Conservation (phyloP, 2,888 invertebrate species). For the Clanis bilineata region DNA sequence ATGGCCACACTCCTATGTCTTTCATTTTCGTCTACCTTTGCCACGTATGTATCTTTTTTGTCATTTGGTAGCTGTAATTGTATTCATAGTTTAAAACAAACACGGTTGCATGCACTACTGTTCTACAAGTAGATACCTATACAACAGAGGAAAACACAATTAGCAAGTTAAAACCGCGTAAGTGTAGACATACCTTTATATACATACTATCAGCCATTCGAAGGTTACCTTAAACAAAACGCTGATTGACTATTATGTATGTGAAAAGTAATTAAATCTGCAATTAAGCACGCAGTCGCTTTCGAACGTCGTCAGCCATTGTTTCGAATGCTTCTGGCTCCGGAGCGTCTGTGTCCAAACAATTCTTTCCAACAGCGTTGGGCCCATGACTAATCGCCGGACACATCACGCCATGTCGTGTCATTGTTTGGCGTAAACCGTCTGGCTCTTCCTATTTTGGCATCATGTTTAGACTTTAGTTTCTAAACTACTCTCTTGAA, state of each 20-base stretch:
- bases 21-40: no score
- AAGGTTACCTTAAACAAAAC: neutral
- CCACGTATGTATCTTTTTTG: no score
- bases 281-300: constrained; percentile 21
- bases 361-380: constrained; percentile 27
- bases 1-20: no score
- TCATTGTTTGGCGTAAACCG: constrained; percentile 35
- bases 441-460: constrained; percentile 33
- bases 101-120: no score
- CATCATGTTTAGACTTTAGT: constrained; percentile 16
- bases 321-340: constrained; percentile 32
- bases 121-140: no score
- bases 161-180: neutral
- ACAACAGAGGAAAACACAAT: neutral
- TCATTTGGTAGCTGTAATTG: no score
- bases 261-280: constrained; percentile 15
- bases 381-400: constrained; percentile 17
- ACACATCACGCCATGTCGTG: constrained; percentile 22
- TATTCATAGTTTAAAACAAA: no score
- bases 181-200: neutral
- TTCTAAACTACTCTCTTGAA: neutral
- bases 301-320: constrained; percentile 28
- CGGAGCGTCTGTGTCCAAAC: constrained; percentile 38
- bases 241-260: constrained; percentile 8
- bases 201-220: neutral